Base-by-base conservation (phyloP, 2,113 vertebrate genomes). In the Gorsachius goisagi region DNA sequence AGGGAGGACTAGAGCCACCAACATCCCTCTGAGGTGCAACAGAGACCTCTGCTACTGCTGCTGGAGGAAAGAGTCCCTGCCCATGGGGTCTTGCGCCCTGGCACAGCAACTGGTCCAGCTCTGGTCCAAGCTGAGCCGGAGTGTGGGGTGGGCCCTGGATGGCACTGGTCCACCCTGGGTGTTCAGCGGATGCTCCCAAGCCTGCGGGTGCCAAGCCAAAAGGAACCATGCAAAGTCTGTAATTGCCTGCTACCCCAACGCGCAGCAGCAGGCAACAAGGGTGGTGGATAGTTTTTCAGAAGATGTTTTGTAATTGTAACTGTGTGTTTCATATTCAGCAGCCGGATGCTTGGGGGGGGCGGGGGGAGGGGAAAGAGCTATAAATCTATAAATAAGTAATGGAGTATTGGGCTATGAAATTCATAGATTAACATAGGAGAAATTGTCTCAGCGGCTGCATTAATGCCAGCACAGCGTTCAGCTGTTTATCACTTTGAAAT, bases 331-430 rank as follows among this genome's bases (percentile, higher is more conserved):
- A 60, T 3, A 16, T 3, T 24, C 52, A 72, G 73, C 73, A 82
- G 69, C 69, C 89, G 89, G 87, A 90, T 71, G 80, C 89, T 14
- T 39, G 32, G 15, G 11, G 26, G 26, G 20, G 17, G n/a, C n/a
- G 22, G 22, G 23, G 27, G 37, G 21, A 9, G 5, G 6, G 15
- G 32, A 26, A 52, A 90, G 64, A 87, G 58, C 77, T 85, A 32
- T 89, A 92, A 90, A 88, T 88, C 82, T 90, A 68, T 88, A 72
- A 89, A 85, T 80, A 87, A 89, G 49, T 79, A 89, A 96, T 94
- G 77, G 89, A 84, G 64, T 58, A 52, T 45, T 78, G 86, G 91
- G 74, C 87, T 93, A 45, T 88, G 95, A 87, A 95, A 95, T 87
- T 69, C 84, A n/a, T 37, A 87, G 71, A 88, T 91, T 85, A 87